These are phyloP conservation scores for Cryptus viduatorius DNA, from an alignment of 2,888 invertebrate species.

Conservation along the genomic window DNA sequence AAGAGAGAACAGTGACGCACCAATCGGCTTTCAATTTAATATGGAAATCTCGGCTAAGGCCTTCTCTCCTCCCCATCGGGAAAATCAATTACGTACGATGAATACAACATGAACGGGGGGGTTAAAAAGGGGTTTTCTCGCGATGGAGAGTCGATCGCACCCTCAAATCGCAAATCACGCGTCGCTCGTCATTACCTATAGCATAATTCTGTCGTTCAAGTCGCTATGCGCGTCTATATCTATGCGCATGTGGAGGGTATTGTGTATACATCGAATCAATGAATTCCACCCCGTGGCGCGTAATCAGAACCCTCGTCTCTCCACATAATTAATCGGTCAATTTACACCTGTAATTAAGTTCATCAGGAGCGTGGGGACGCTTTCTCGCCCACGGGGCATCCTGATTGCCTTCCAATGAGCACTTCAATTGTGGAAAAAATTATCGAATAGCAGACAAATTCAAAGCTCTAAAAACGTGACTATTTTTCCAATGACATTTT, in stretches of 20 bases:
- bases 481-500: background rate
- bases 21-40: conserved; percentile 75
- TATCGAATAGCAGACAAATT: background rate
- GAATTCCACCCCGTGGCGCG: conserved; percentile 60
- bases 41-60: conserved; percentile 76
- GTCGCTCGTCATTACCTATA: conserved; percentile 43
- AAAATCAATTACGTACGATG: conserved; percentile 82
- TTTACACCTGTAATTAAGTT: conserved; percentile 68
- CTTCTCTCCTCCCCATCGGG: conserved; percentile 69
- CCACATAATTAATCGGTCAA: conserved; percentile 68
- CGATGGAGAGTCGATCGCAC: conserved; percentile 22
- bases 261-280: conserved; percentile 59
- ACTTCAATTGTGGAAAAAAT: background rate
- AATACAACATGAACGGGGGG: conserved; percentile 79
- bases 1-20: conserved; percentile 45
- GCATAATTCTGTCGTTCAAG: conserved; percentile 58
- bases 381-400: background rate
- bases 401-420: conserved; percentile 14
- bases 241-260: conserved; percentile 9
- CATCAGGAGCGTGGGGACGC: conserved; percentile 21
- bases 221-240: conserved; percentile 1
- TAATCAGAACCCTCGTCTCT: conserved; percentile 58
- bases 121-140: conserved; percentile 67
- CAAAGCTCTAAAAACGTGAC: background rate
- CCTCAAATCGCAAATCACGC: conserved; percentile 54